These are phyloP conservation scores for Bradypodion pumilum DNA, from an alignment of 2,797 vertebrate species.

Conservation along the genomic window DNA sequence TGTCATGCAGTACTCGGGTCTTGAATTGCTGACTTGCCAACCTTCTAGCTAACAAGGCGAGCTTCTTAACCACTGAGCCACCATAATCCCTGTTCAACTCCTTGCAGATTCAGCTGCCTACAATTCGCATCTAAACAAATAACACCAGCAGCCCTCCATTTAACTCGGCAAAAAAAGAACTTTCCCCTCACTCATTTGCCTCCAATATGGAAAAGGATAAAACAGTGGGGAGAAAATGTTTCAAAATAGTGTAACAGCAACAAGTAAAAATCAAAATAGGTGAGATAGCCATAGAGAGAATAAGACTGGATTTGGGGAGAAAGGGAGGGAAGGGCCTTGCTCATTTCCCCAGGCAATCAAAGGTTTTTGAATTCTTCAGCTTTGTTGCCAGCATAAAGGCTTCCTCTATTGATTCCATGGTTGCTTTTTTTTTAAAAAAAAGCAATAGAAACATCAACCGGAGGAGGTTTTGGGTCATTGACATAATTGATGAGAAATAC, in stretches of 20 bases:
- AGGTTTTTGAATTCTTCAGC: neutral
- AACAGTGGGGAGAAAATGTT: neutral
- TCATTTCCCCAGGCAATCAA: constrained; percentile 15
- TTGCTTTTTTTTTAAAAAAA: neutral
- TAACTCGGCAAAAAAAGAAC: neutral
- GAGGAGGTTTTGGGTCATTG: constrained; percentile 24
- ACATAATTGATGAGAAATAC: constrained; percentile 32
- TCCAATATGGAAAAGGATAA: neutral
- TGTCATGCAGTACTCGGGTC: no score
- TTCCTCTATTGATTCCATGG: constrained; percentile 2
- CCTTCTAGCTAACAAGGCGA: no score
- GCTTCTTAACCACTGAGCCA: no score
- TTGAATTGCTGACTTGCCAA: no score
- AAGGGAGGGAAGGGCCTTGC: neutral
- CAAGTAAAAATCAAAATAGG: neutral
- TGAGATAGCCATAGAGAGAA: neutral
- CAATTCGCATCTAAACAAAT: neutral
- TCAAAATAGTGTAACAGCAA: neutral
- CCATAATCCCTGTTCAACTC: no score
- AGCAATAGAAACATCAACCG: constrained; percentile 14
- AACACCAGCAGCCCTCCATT: neutral
- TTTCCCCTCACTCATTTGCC: neutral
- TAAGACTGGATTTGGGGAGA: neutral
- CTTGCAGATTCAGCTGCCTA: neutral
- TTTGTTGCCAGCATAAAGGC: constrained; percentile 14